phyloP scores from a whole-genome alignment of 1,140 invertebrate species.

The Diprion similis region DNA sequence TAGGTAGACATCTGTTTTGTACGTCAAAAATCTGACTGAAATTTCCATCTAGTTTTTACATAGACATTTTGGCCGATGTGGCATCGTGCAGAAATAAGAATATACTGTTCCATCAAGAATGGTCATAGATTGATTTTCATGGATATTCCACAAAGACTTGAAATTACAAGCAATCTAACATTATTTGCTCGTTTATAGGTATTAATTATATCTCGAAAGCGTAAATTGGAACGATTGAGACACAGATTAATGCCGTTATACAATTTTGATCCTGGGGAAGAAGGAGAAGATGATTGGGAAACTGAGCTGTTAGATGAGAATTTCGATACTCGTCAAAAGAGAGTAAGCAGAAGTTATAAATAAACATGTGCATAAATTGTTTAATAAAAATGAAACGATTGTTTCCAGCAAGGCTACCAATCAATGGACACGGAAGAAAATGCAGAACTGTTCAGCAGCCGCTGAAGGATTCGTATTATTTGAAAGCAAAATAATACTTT shows the following conservation, averaged over 20 bases:
- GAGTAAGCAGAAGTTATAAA: constrained; percentile 41
- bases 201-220: constrained; percentile 58
- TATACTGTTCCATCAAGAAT: not conserved
- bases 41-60: constrained; percentile 1
- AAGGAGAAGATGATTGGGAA: constrained; percentile 69
- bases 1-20: constrained; percentile 11
- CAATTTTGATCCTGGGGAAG: constrained; percentile 70
- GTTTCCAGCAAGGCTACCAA: constrained; percentile 55
- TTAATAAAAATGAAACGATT: constrained; percentile 21
- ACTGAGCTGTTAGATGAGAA: constrained; percentile 64
- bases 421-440: constrained; percentile 57
- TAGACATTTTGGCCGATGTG: not conserved
- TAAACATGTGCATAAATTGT: constrained; percentile 9
- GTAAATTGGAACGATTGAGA: constrained; percentile 65
- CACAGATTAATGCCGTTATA: constrained; percentile 73
- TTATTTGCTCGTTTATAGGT: constrained; percentile 46
- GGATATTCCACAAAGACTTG: too few relatives aligned
- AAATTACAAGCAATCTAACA: too few relatives aligned
- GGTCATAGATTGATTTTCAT: constrained; percentile 16
- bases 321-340: constrained; percentile 52
- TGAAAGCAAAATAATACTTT: not conserved
- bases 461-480: not conserved
- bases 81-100: too few relatives aligned
- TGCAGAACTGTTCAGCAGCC: constrained; percentile 50
- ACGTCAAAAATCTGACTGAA: constrained; percentile 18